Conservation (phyloP, 2,888 invertebrate genomes). For the Tridacna gigas region DNA sequence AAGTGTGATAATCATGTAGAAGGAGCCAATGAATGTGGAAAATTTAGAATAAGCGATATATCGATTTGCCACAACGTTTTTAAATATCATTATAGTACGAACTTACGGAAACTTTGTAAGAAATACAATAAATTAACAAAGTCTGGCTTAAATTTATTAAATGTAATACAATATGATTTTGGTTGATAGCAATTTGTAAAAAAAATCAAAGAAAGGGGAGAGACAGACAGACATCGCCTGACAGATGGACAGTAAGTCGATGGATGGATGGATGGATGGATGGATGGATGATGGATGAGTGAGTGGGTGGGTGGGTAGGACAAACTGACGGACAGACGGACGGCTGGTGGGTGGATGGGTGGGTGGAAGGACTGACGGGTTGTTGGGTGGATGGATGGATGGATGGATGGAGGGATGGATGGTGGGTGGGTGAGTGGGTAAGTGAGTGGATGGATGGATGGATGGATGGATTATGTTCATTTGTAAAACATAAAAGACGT, state of each 20-base stretch:
- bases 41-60: no score
- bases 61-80: no score
- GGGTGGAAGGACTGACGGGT: no score
- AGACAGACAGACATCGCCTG: neutral
- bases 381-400: neutral
- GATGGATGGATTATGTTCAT: neutral
- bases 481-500: neutral
- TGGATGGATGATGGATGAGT: neutral
- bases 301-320: neutral
- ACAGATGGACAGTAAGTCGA: neutral
- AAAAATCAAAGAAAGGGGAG: neutral
- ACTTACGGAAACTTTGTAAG: no score
- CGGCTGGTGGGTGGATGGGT: neutral
- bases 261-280: neutral
- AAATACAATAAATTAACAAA: no score
- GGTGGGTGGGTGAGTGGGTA: neutral
- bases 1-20: no score
- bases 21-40: no score
- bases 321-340: neutral
- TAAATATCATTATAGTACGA: no score
- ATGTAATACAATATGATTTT: no score
- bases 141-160: no score
- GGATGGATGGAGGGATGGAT: neutral
- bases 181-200: no score
- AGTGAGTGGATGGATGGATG: neutral